Evolutionary conservation across 2,888 invertebrate genomes (phyloP), one percentile per base, ranked within the genome.

Genomic region (Drosophila yooni): DNA sequence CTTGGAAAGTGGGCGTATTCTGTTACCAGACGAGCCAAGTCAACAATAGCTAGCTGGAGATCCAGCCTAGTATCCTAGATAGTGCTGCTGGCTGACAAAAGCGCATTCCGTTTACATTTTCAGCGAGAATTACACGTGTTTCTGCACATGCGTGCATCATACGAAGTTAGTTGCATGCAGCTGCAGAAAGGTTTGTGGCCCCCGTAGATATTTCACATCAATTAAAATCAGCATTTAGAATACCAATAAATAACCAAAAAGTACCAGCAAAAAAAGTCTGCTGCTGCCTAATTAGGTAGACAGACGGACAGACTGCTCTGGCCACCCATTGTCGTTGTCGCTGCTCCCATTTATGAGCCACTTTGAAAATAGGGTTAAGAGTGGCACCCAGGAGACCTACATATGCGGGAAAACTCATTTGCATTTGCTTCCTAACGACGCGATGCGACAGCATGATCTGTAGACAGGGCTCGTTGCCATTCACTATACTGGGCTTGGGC

Each of bases 331-430:
- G 79, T 74, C 66, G 66, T 63, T 36, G 58, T n/a, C 40, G 51
- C 50, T 70, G 74, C 57, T 71, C 85, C 83, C 84, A 86, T 86
- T 86, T 87, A 88, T 85, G 87, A 86, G 69, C 50, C 56, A 60
- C 74, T 52, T 65, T 74, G 60, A 74, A 81, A 87, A 87, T 83
- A 88, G 81, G 87, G 87, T 87, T 87, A 90, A 87, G 87, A 90
- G 87, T 88, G 87, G 88, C 87, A 87, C 90, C 86, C 87, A 79
- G 70, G 82, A 89, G 90, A 86, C 86, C 86, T 82, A 86, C 89
- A 86, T 89, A 89, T 79, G 88, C 82, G 88, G 80, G 59, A 63
- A 57, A 67, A 52, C 85, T 85, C 85, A 85, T 85, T 87, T 90
- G 90, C 89, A 90, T 87, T 90, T 82, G 71, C 65, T n/a, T 71